Percentiles rank a stretch among this genome's conserved stretches.
Conservation (phyloP, 1,140 invertebrate genomes). For the Ctenoplectra terminalis region DNA sequence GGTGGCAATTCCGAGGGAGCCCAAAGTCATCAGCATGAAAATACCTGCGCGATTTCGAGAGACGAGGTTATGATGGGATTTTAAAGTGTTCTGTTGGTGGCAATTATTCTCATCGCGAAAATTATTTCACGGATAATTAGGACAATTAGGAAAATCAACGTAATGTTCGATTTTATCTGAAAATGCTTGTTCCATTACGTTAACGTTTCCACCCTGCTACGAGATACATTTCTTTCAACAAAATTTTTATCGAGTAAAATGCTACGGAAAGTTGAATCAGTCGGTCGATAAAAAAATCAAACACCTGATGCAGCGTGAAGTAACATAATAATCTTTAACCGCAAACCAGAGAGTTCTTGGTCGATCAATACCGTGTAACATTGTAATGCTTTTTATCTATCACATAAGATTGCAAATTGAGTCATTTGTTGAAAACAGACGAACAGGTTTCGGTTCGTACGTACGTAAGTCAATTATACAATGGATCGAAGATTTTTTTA, state of each 20-base stretch:
- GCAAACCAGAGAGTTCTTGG: not conserved
- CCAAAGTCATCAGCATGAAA: conserved; percentile 86
- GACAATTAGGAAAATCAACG: not conserved
- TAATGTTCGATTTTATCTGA: not conserved
- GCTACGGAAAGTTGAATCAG: too few species aligned
- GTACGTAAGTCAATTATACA: not conserved
- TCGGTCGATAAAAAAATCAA: too few species aligned
- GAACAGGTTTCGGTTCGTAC: not conserved
- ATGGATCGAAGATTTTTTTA: not conserved
- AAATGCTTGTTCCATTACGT: too few species aligned
- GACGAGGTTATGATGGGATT: not conserved
- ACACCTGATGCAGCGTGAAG: too few species aligned
- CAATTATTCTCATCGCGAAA: not conserved
- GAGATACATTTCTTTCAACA: too few species aligned
- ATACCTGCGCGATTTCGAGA: conserved; percentile 83
- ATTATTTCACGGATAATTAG: too few species aligned
- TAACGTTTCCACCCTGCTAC: too few species aligned
- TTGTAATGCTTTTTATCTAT: not conserved
- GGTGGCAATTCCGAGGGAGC: conserved; percentile 85
- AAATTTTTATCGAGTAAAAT: too few species aligned
- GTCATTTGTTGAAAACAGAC: not conserved
- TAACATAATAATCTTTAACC: not conserved
- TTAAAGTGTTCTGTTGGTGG: not conserved
- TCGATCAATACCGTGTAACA: not conserved
- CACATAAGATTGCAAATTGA: not conserved